Conservation (phyloP, 2,888 invertebrate genomes). For the Trisateles emortualis region DNA sequence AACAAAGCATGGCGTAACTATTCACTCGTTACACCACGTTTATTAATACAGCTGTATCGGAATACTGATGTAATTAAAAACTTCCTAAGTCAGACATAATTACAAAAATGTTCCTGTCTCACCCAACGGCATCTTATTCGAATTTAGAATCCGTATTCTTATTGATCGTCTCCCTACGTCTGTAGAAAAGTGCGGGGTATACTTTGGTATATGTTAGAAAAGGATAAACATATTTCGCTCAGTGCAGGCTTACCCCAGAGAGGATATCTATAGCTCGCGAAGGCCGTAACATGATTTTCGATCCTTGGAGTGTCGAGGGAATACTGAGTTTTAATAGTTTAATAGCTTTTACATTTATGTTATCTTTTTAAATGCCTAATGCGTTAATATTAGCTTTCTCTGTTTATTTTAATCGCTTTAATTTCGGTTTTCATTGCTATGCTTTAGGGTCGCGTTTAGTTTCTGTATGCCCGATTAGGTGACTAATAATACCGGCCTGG, state of each 20-base stretch:
- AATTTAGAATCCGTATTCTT: slow-evolving; percentile 71
- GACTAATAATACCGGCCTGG: too few species aligned
- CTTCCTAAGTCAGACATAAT: slow-evolving; percentile 25
- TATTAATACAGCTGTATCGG: too few species aligned
- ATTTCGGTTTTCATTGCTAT: too few species aligned
- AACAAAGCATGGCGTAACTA: too few species aligned
- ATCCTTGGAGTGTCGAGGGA: slow-evolving; percentile 28
- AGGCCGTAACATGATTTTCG: slow-evolving; percentile 43
- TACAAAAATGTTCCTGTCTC: slow-evolving; percentile 43
- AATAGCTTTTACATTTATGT: neutral
- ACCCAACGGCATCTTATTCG: slow-evolving; percentile 54
- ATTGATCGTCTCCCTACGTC: slow-evolving; percentile 70
- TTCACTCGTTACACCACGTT: too few species aligned
- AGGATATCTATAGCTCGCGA: slow-evolving; percentile 55
- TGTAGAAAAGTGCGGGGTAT: slow-evolving; percentile 41
- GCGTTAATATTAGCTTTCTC: too few species aligned
- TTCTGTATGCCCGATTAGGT: too few species aligned
- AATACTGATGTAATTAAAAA: slow-evolving; percentile 21
- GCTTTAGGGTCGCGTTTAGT: too few species aligned
- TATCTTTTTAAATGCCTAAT: neutral
- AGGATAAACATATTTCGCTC: slow-evolving; percentile 48
- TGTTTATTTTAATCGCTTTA: too few species aligned
- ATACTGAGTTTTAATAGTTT: slow-evolving; percentile 33
- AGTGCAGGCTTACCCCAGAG: slow-evolving; percentile 47
- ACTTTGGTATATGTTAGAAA: slow-evolving; percentile 43